Percentiles rank a stretch among this genome's conserved stretches.
Conservation (phyloP, 2,113 vertebrate species). For the Pelodiscus sinensis region DNA sequence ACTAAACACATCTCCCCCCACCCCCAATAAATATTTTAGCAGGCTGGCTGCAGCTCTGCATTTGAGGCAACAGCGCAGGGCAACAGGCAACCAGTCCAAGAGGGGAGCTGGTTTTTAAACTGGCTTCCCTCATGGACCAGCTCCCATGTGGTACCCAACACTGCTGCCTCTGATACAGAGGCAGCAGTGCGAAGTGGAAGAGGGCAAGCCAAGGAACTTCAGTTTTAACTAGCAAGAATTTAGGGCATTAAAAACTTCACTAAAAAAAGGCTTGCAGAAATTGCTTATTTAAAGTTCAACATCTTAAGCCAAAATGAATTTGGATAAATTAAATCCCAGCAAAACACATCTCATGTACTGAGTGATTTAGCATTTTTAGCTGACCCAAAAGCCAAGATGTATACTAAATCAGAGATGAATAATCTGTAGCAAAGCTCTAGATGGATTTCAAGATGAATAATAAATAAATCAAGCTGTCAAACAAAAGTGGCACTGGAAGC, state of each 20-base stretch:
- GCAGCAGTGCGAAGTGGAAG: too few species aligned
- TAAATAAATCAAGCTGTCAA: not conserved
- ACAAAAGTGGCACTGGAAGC: not conserved
- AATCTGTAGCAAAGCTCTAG: not conserved
- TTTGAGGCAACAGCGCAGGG: too few species aligned
- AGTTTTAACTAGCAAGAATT: slow-evolving; percentile 9
- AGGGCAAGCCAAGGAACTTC: not conserved
- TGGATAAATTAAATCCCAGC: fast-evolving
- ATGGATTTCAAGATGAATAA: not conserved
- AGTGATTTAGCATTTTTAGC: not conserved
- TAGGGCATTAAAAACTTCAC: not conserved
- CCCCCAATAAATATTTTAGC: too few species aligned
- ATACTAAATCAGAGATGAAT: fast-evolving
- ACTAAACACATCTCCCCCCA: too few species aligned
- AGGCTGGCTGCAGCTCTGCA: too few species aligned
- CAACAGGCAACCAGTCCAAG: too few species aligned
- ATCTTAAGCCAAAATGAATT: not conserved
- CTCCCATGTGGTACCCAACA: too few species aligned
- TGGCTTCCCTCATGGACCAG: too few species aligned
- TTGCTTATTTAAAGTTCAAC: not conserved
- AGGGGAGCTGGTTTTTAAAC: too few species aligned
- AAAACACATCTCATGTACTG: not conserved
- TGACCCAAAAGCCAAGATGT: fast-evolving
- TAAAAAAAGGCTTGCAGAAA: not conserved
- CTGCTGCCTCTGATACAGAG: too few species aligned